These are phyloP conservation scores for Catocala fraxini DNA, from an alignment of 2,888 invertebrate species.

Conservation along the genomic window DNA sequence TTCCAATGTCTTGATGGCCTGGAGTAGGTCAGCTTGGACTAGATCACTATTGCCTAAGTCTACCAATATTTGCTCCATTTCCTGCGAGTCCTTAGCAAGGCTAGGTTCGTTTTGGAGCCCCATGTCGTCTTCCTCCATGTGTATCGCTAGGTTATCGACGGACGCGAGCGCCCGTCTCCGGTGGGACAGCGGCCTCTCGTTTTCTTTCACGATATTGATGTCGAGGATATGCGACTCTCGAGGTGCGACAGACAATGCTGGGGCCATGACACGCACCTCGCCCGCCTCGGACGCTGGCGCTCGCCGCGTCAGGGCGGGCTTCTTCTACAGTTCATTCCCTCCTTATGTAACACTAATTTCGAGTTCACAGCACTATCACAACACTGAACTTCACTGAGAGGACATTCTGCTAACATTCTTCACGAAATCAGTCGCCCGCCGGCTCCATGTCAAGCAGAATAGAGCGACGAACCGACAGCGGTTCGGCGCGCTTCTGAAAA, in stretches of 20 bases:
- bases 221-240: conserved; percentile 70
- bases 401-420: conserved; percentile 61
- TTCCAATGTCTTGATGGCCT: conserved; percentile 93
- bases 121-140: conserved; percentile 89
- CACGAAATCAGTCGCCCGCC: conserved; percentile 71
- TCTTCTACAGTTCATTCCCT: conserved; percentile 70
- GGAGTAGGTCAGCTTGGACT: conserved; percentile 90
- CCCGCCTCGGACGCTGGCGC: conserved; percentile 72
- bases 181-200: conserved; percentile 61
- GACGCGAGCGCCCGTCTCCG: conserved; percentile 81
- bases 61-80: conserved; percentile 90
- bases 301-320: conserved; percentile 77
- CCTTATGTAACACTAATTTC: conserved; percentile 78
- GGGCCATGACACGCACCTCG: conserved; percentile 95
- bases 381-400: conserved; percentile 66
- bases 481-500: conserved; percentile 82
- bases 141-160: conserved; percentile 85
- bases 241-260: conserved; percentile 94
- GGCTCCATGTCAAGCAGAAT: conserved; percentile 71
- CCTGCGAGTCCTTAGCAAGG: conserved; percentile 87
- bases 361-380: conserved; percentile 69
- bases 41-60: conserved; percentile 88
- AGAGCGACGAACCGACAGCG: conserved; percentile 57
- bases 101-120: conserved; percentile 86
- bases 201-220: conserved; percentile 63